Percentiles rank a stretch among this genome's conserved stretches.
phyloP scores from a whole-genome alignment of 1,140 invertebrate species.

The Fopius arisanus region DNA sequence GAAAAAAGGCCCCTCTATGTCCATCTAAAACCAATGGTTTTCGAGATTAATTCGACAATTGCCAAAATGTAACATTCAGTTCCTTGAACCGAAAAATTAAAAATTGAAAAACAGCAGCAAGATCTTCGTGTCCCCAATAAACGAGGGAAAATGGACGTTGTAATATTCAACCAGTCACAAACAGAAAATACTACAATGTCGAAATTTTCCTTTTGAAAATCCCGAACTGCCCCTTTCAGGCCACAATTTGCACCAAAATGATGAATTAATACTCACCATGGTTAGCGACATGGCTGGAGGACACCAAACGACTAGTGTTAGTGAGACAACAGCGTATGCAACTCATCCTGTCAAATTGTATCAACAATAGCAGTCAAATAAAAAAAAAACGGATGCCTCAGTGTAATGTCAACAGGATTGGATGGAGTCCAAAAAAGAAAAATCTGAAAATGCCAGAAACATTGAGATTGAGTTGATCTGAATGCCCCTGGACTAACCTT shows the following conservation, averaged over 20 bases:
- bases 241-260: neutral
- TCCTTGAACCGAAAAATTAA: no score
- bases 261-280: constrained; percentile 50
- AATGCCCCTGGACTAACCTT: neutral
- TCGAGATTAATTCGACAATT: no score
- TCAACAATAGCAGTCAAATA: neutral
- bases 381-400: neutral
- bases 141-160: no score
- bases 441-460: neutral
- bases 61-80: no score
- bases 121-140: no score
- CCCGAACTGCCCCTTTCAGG: neutral
- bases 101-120: no score
- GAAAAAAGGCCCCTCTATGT: no score
- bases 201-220: no score
- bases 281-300: constrained; percentile 57
- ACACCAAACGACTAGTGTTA: constrained; percentile 55
- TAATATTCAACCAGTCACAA: no score
- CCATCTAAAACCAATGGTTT: no score
- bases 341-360: constrained; percentile 51
- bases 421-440: constrained; percentile 1
- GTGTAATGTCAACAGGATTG: neutral
- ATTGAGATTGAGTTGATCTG: neutral
- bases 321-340: constrained; percentile 61
- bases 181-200: no score